A percentile compares a stretch with the other conserved stretches of the same genome.
Evolutionary conservation across 2,797 vertebrate genomes (phyloP).

Genomic region (Hozukius guyotensis): DNA sequence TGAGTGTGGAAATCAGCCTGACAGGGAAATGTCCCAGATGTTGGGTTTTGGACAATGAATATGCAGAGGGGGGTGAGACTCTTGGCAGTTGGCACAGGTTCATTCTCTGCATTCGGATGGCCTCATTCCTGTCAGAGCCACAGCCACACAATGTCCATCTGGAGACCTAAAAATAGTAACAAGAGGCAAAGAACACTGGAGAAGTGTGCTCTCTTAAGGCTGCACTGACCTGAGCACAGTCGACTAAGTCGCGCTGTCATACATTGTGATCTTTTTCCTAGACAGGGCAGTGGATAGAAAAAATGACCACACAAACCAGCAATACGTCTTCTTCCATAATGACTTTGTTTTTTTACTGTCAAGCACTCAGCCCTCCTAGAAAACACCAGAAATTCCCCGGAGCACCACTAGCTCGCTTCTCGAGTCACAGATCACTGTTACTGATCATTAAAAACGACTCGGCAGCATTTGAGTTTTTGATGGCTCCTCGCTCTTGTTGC

Average conservation of each 20-base stretch:
- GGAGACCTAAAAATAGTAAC: conserved; percentile 70
- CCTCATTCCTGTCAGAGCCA: conserved; percentile 69
- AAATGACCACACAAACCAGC: conserved; percentile 9
- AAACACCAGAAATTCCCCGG: conserved; percentile 15
- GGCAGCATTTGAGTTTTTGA: conserved; percentile 26
- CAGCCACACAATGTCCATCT: conserved; percentile 60
- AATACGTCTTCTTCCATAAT: conserved; percentile 10
- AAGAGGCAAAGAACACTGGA: conserved; percentile 41
- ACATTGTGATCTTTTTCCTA: neutral
- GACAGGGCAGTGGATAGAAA: neutral
- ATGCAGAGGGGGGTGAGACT: conserved; percentile 44
- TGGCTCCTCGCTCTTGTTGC: conserved; percentile 7
- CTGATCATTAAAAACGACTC: conserved; percentile 28
- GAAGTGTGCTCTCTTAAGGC: conserved; percentile 52
- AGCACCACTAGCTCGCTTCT: conserved; percentile 17
- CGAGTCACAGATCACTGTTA: conserved; percentile 5
- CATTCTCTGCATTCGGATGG: conserved; percentile 59
- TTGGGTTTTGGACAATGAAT: conserved; percentile 70
- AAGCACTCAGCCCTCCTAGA: neutral
- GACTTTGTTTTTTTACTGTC: neutral
- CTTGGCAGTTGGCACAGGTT: conserved; percentile 57
- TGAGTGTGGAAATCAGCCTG: conserved; percentile 59
- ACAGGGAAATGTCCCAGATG: conserved; percentile 71
- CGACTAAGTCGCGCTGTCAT: conserved; percentile 11
- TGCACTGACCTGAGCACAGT: conserved; percentile 45